Evolutionary conservation across 2,888 invertebrate species (phyloP), one percentile per base, ranked within the genome.

Genomic region (Galerucella pusilla): DNA sequence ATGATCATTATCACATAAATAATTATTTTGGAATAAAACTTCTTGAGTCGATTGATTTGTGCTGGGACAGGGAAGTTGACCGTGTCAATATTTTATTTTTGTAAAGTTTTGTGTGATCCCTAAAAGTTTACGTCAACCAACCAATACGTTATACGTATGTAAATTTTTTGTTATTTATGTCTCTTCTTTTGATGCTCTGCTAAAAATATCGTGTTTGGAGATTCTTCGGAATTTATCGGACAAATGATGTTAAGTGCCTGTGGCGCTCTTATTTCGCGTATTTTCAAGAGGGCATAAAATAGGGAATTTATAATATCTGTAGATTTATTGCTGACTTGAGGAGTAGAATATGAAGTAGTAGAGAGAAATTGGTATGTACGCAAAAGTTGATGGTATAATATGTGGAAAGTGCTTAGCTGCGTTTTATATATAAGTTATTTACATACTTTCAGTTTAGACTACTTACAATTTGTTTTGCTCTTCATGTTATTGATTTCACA

Each of bases 121-220:
- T 7, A 63, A 63, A 63, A 45, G 5, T 16, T 42, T 10, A 12
- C 35, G 63, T 42, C 6, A 3, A 35, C 35, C 35, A 63, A 11
- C n/a, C 14, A 63, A 63, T 35, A n/a, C 6, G n/a, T 63, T 42
- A 14, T 20, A 20, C 20, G 20, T 35, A 35, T 42, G 35, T 7
- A 45, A 63, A 63, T 12, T 63, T 14, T 14, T 16, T 42, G 45
- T 63, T 45, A 63, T 63, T 63, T 63, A 42, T 14, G 14, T 42
- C 42, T 42, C 42, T n/a, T 28, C n/a, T 14, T 63, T 63, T n/a
- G n/a, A 63, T 63, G 63, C 10, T 12, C 1, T n/a, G 28, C 35
- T 42, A 6, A 63, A 63, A 63, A n/a, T 52, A 52, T 52, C 52
- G 52, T 63, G 28, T 28, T 20, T 28, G 12, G 11, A 25, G 10